phyloP scores from a whole-genome alignment of 2,113 vertebrate genomes.

The Scomber colias region DNA sequence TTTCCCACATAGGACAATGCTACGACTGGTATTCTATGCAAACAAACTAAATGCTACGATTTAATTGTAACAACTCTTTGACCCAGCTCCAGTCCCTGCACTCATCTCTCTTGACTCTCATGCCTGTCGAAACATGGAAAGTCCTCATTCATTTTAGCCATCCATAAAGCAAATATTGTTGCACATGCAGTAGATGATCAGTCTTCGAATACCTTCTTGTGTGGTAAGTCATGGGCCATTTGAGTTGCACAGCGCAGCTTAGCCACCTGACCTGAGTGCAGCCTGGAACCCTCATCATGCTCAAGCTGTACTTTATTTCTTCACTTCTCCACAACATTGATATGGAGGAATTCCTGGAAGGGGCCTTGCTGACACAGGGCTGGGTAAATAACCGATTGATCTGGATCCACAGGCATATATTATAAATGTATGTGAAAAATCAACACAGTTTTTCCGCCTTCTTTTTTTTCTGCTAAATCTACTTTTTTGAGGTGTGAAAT shows the following conservation, averaged over 20 bases:
- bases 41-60: slow-evolving; percentile 38
- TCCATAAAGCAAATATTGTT: slow-evolving; percentile 99
- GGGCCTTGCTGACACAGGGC: slow-evolving; percentile 72
- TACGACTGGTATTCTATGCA: neutral
- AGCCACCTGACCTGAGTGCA: slow-evolving; percentile 93
- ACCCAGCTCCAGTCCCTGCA: slow-evolving; percentile 50
- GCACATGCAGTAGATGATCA: slow-evolving; percentile 98
- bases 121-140: slow-evolving; percentile 96
- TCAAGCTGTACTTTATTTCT: slow-evolving; percentile 93
- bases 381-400: slow-evolving; percentile 75
- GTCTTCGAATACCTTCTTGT: slow-evolving; percentile 98
- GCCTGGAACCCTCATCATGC: slow-evolving; percentile 97
- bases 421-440: slow-evolving; percentile 58
- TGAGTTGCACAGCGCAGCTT: slow-evolving; percentile 86
- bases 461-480: slow-evolving; percentile 52
- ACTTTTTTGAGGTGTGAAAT: slow-evolving; percentile 50
- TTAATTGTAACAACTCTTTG: slow-evolving; percentile 62
- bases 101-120: slow-evolving; percentile 92
- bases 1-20: slow-evolving; percentile 4
- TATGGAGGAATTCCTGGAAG: slow-evolving; percentile 92
- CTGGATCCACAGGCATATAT: slow-evolving; percentile 62
- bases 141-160: slow-evolving; percentile 98
- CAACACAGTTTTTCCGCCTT: slow-evolving; percentile 31
- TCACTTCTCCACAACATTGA: slow-evolving; percentile 90
- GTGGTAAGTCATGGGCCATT: slow-evolving; percentile 99